These are phyloP conservation scores for Electrophaes corylata DNA, from an alignment of 2,888 invertebrate genomes.

Conservation along the genomic window DNA sequence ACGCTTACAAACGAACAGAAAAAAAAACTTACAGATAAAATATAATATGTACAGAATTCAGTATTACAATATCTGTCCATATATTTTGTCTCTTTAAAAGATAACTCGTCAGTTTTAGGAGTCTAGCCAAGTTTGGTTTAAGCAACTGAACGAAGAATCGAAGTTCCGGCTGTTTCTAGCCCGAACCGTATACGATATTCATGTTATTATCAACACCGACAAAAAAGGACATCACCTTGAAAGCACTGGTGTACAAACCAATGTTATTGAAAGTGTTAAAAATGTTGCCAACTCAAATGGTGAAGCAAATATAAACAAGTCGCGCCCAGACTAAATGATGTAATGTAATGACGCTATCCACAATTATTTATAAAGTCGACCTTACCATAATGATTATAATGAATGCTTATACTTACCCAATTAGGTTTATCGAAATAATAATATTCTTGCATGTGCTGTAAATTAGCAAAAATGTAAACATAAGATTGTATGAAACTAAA, in stretches of 20 bases:
- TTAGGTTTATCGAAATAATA: slow-evolving; percentile 21
- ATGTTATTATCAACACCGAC: slow-evolving; percentile 1
- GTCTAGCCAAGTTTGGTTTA: too few relatives aligned
- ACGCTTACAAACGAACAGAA: too few relatives aligned
- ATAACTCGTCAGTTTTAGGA: too few relatives aligned
- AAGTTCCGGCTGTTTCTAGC: not conserved
- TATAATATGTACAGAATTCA: too few relatives aligned
- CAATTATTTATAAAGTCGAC: slow-evolving; percentile 63
- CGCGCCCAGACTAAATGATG: slow-evolving; percentile 67
- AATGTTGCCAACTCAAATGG: slow-evolving; percentile 54
- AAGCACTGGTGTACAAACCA: slow-evolving; percentile 11
- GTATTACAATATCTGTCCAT: too few relatives aligned
- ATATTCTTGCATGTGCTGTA: not conserved
- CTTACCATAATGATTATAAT: slow-evolving; percentile 50
- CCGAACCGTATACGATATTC: not conserved
- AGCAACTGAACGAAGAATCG: not conserved
- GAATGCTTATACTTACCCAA: slow-evolving; percentile 52
- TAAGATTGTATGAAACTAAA: too few relatives aligned
- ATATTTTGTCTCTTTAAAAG: too few relatives aligned
- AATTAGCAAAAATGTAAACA: not conserved
- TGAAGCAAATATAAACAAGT: slow-evolving; percentile 59
- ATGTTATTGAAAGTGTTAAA: slow-evolving; percentile 36
- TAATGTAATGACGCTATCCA: slow-evolving; percentile 66
- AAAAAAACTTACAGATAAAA: too few relatives aligned
- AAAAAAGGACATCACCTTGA: slow-evolving; percentile 26